Evolutionary conservation across 2,113 vertebrate species (phyloP), one percentile per base, ranked within the genome.

Genomic region (Hippocampus barbouri): DNA sequence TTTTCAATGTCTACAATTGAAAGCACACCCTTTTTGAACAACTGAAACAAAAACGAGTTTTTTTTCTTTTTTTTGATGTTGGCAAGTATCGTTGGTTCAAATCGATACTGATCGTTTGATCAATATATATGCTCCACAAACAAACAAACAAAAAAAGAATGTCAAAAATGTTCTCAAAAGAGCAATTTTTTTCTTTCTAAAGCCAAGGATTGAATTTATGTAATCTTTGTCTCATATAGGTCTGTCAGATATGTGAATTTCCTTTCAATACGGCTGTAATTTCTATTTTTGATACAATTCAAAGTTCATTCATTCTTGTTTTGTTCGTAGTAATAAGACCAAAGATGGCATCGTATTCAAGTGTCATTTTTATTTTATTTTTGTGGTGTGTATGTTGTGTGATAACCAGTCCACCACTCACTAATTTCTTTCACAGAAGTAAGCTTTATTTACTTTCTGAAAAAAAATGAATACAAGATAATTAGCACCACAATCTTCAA

Each of bases 261-360:
- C 85, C 90, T 92, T 91, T 92, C 84, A 84, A 91, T 83, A 83
- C 88, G 90, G 85, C 86, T 91, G 91, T 92, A 91, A 92, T 92
- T 91, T 92, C 89, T 93, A 93, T 91, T 92, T 93, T 93, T 93
- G 91, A 93, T 92, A 93, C 91, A 86, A 90, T 88, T 86, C 88
- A 87, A 87, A 90, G 90, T 91, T 91, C 68, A 91, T 89, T 60
- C 57, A 59, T 87, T 90, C 30, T 18, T 18, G 27, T 34, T 91
- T 88, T 90, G 90, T 92, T 88, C 88, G 88, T 90, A 90, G 88
- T 89, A 82, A 89, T 87, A 89, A 91, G 90, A 92, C 92, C 92
- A 93, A 92, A 93, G 92, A 92, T 89, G 86, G 90, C 88, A 89
- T 90, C 85, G 80, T 89, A 86, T 87, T 81, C 83, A 78, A 43